Evolutionary conservation across 2,797 vertebrate species (phyloP).

Genomic region (Anisognathus igniventris): DNA sequence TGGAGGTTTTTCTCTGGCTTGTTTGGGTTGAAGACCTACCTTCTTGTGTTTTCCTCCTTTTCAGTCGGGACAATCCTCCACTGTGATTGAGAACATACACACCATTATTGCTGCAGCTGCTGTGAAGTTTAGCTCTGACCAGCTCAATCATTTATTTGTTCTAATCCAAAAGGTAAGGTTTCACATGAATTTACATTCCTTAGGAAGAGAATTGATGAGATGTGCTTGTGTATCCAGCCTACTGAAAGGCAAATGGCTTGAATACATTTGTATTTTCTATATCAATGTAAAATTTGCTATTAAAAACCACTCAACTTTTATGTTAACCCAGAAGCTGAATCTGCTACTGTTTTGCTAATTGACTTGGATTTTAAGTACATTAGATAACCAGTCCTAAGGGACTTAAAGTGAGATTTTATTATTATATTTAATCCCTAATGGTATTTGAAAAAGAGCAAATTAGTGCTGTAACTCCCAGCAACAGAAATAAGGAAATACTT

Average conservation of each 20-base stretch:
- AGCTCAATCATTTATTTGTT: conserved; percentile 95
- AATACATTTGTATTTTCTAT: neutral
- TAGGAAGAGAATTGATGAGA: neutral
- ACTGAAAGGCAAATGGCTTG: neutral
- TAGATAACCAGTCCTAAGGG: neutral
- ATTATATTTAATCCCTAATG: neutral
- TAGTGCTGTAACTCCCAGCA: neutral
- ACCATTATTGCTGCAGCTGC: conserved; percentile 97
- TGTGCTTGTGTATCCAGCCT: neutral
- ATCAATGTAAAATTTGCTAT: neutral
- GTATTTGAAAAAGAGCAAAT: neutral
- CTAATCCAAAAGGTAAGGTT: conserved; percentile 93
- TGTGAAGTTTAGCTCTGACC: conserved; percentile 95
- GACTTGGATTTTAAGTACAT: neutral
- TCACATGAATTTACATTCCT: neutral
- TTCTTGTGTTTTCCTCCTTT: neutral
- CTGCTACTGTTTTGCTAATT: neutral
- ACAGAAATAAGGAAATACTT: neutral
- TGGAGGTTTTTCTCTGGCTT: neutral
- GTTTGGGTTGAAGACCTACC: neutral
- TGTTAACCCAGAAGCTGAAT: neutral
- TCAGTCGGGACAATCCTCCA: conserved; percentile 95
- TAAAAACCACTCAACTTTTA: neutral
- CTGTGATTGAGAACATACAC: conserved; percentile 98
- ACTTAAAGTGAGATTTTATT: neutral